Percentiles rank a stretch among this genome's conserved stretches.
Evolutionary conservation across 2,113 vertebrate genomes (phyloP).

Genomic region (Otolemur garnettii): DNA sequence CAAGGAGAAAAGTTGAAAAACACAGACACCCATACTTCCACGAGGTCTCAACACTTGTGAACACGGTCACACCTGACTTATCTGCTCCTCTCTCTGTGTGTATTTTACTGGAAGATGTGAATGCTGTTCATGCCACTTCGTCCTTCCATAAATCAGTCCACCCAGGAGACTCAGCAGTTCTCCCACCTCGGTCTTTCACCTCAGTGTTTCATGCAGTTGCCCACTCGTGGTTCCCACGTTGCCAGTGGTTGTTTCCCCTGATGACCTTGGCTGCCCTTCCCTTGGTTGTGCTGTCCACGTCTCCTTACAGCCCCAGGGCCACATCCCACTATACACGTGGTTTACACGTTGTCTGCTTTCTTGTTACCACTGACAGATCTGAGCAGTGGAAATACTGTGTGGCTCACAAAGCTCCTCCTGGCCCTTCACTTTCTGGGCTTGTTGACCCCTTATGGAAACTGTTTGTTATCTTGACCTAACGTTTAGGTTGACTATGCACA

Average conservation of each 20-base stretch:
- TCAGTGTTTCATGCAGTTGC: background rate
- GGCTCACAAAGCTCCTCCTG: fast-evolving
- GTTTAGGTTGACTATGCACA: too few species aligned
- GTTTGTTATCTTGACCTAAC: background rate
- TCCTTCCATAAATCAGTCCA: background rate
- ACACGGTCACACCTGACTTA: background rate
- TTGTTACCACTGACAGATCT: background rate
- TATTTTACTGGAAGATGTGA: fast-evolving
- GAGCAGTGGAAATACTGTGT: fast-evolving
- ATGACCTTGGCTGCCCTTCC: background rate
- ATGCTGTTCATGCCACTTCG: too few species aligned
- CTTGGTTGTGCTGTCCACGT: background rate
- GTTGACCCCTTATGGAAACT: fast-evolving
- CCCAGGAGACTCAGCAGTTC: background rate
- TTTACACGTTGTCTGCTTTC: background rate
- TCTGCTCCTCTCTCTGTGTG: too few species aligned
- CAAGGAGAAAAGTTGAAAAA: background rate
- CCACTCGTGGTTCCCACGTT: background rate
- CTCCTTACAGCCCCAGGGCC: too few species aligned
- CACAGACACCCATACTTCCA: fast-evolving
- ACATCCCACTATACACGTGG: background rate
- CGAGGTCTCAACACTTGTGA: fast-evolving
- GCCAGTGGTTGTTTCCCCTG: background rate
- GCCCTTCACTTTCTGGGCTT: background rate
- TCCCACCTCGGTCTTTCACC: background rate